These are phyloP conservation scores for Nephrotoma appendiculata DNA, from an alignment of 2,888 invertebrate species.

Conservation along the genomic window DNA sequence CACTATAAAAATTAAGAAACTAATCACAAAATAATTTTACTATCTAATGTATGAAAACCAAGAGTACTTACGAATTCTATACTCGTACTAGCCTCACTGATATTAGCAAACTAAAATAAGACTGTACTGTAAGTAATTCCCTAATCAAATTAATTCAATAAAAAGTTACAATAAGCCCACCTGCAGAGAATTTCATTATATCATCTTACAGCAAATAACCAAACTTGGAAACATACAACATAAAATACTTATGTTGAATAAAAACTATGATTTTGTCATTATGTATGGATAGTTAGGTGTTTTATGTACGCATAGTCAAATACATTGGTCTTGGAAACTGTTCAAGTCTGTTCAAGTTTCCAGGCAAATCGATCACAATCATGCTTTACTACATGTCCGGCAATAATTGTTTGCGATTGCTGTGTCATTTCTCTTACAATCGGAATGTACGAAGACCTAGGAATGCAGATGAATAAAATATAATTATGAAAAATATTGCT, in stretches of 20 bases:
- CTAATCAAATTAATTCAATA: neutral
- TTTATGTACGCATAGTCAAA: too few relatives aligned
- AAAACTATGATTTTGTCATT: too few relatives aligned
- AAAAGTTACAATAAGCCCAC: neutral
- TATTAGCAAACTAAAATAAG: neutral
- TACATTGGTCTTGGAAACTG: neutral
- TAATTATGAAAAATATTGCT: neutral
- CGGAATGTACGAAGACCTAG: neutral
- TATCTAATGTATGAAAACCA: too few relatives aligned
- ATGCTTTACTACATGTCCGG: neutral
- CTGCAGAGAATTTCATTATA: neutral
- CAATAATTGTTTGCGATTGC: neutral
- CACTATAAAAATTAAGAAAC: too few relatives aligned
- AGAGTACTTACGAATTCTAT: too few relatives aligned
- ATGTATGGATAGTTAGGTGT: too few relatives aligned
- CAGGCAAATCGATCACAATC: neutral
- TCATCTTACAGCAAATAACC: neutral
- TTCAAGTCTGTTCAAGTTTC: too few relatives aligned
- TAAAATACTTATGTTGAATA: too few relatives aligned
- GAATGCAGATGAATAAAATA: neutral
- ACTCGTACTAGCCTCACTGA: too few relatives aligned
- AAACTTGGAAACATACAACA: neutral
- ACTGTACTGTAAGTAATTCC: neutral
- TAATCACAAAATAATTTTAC: too few relatives aligned
- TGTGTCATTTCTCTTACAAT: neutral